These are phyloP conservation scores for Sceliomorpha sp. DNA, from an alignment of 2,888 invertebrate genomes.

Conservation along the genomic window DNA sequence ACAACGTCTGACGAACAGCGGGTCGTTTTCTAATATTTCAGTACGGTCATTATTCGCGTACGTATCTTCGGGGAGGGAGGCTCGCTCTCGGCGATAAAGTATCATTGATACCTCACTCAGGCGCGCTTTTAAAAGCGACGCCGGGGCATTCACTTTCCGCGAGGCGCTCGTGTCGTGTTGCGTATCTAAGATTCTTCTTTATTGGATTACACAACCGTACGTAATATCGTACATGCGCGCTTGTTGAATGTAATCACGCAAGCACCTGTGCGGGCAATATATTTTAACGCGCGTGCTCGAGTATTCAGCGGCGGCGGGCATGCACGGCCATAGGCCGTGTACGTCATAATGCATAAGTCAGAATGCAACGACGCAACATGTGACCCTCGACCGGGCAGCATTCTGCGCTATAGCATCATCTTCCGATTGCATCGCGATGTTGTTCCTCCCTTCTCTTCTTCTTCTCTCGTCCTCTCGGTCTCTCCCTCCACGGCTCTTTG, in stretches of 20 bases:
- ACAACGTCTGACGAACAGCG: neutral
- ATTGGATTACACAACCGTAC: constrained; percentile 41
- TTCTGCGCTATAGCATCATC: constrained; percentile 63
- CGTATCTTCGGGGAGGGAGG: no score
- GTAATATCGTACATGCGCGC: constrained; percentile 51
- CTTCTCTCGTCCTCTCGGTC: no score
- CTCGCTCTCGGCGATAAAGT: constrained; percentile 5
- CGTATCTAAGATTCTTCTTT: constrained; percentile 28
- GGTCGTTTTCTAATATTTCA: neutral
- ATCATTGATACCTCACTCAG: constrained; percentile 16
- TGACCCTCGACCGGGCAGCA: constrained; percentile 21
- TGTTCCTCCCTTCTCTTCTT: no score
- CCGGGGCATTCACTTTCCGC: neutral
- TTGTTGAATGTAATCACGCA: constrained; percentile 33
- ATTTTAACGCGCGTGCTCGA: constrained; percentile 39
- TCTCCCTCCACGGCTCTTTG: neutral
- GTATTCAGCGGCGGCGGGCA: constrained; percentile 22
- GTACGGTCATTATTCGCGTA: neutral
- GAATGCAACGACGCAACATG: constrained; percentile 2
- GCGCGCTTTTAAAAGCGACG: neutral
- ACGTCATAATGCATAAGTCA: constrained; percentile 17
- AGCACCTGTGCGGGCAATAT: constrained; percentile 27
- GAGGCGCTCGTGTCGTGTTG: constrained; percentile 5
- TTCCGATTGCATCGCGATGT: constrained; percentile 63
- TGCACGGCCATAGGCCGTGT: constrained; percentile 13